Evolutionary conservation across 1,140 invertebrate genomes (phyloP).

Genomic region (Tachypleus tridentatus): DNA sequence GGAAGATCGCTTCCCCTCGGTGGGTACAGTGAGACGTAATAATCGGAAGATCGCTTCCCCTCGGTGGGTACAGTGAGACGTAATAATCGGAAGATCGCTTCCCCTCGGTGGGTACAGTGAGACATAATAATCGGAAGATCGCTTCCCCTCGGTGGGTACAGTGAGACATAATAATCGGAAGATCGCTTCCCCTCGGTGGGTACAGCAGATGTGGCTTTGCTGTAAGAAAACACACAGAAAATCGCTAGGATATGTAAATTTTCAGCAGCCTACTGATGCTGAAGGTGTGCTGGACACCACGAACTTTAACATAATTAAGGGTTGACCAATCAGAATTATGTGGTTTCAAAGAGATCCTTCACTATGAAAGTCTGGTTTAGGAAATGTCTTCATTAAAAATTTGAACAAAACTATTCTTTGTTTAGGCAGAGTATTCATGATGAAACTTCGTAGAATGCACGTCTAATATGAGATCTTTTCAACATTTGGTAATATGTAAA

Average conservation of each 20-base stretch:
- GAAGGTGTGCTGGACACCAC: conserved; percentile 98
- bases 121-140: no score
- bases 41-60: no score
- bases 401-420: conserved; percentile 77
- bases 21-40: conserved; percentile 97
- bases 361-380: conserved; percentile 92
- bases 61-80: no score
- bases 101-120: no score
- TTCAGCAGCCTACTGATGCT: conserved; percentile 97
- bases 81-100: no score
- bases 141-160: no score
- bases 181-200: conserved; percentile 84
- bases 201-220: no score
- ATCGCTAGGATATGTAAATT: conserved; percentile 79
- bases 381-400: conserved; percentile 99
- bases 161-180: conserved; percentile 89
- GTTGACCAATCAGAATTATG: conserved; percentile 97
- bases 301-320: conserved; percentile 98
- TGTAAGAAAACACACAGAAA: no score
- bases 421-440: no score
- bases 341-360: conserved; percentile 99
- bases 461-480: conserved; percentile 99
- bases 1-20: no score
- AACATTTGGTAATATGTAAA: conserved; percentile 97
- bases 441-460: conserved; percentile 69